Conservation (phyloP, 2,113 vertebrate genomes). For the Macaca mulatta region DNA sequence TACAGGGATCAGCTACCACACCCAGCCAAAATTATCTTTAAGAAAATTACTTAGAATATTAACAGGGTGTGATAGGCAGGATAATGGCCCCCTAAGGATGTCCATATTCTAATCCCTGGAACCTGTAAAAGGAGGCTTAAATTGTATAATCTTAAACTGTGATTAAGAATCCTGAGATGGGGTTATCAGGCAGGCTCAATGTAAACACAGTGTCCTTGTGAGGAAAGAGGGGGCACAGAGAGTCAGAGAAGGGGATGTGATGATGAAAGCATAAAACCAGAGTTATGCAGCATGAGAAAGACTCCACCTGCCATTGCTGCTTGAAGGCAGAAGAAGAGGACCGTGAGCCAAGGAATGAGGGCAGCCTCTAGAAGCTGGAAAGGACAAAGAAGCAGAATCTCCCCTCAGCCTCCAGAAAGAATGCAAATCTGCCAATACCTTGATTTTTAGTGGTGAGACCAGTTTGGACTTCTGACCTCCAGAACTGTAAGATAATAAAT, state of each 20-base stretch:
- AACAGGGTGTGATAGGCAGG: background rate
- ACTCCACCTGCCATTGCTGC: background rate
- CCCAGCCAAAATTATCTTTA: background rate
- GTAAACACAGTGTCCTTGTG: background rate
- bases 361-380: background rate
- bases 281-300: background rate
- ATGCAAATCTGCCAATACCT: background rate
- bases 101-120: background rate
- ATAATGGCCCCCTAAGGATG: background rate
- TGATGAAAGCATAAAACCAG: background rate
- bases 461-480: background rate
- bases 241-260: background rate
- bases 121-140: background rate
- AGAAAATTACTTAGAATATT: slow-evolving; percentile 12
- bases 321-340: background rate
- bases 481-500: background rate
- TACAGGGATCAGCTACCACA: no score
- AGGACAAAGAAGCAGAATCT: background rate
- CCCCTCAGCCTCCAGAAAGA: background rate
- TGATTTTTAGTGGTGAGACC: background rate
- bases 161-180: background rate
- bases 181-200: background rate
- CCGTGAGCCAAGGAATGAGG: background rate
- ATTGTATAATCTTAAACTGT: background rate
- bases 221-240: background rate